Base-by-base conservation (phyloP, 2,888 invertebrate species). In the Lasioglossum marginatum region DNA sequence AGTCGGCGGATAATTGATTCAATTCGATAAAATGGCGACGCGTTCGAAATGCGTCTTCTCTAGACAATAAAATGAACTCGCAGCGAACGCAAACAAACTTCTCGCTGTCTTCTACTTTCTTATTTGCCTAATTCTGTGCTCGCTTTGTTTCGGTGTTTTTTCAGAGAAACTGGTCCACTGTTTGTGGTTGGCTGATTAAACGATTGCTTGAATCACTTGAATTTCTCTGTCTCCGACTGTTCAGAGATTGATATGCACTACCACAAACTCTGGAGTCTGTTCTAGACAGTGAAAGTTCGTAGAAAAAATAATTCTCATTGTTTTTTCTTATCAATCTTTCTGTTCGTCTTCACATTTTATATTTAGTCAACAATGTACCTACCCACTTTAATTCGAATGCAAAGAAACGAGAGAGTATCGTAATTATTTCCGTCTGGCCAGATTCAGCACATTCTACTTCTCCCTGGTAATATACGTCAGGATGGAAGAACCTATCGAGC, bases 21-120 rank as follows among this genome's bases (percentile, higher is more conserved):
- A 23, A 66, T 34, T 34, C 34, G 34, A 66, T 66, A 23, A 66
- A 76, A 14, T 14, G 43, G 19, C 34, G 66, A 19, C 34, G 34
- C 34, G 31, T 34, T 16, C 16, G 16, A 31, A 31, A 66, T 19
- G 31, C 31, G n/a, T 23, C 37, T 34, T 12, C 40, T 10, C 10
- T 4, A 16, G 10, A 45, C 60, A 72, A 60, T 34, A 4, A 52
- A 66, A 23, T 14, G 43, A 48, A 31, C 12, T 19, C 16, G 31
- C 10, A 19, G 14, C 31, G 40, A n/a, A 19, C 70, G 76, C n/a
- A 80, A 80, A 80, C 70, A 70, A 57, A 80, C 76, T 80, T 76
- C n/a, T 80, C 80, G 70, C 68, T 73, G 60, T n/a, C 27, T 16
- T 63, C 16, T 5, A 16, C 31, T 63, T 63, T 63, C 63, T 31